Base-by-base conservation (phyloP, 2,888 invertebrate species). In the Pammene fasciana region DNA sequence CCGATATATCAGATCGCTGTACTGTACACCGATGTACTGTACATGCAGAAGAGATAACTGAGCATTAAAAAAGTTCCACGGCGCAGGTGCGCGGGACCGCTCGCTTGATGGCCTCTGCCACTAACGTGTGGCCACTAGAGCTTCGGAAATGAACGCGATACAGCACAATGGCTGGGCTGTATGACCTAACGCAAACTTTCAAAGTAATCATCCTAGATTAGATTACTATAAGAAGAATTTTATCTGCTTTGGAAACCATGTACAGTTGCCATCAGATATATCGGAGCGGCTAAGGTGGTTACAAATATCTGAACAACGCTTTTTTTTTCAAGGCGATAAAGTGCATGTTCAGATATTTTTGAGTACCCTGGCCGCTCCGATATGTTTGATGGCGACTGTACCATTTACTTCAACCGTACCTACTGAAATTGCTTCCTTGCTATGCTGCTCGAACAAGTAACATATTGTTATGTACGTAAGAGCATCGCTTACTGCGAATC, bases 51-150 rank as follows among this genome's bases (percentile, higher is more conserved):
- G 55, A 55, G 56, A 56, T 50, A 57, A 67, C 66, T 41, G 66
- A 41, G 18, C 59, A 34, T 52, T 67, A 67, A 54, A 66, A 62
- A 62, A 56, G 55, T 56, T 48, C 6, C 6, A 13, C 14, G 18
- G 38, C 52, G 43, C 67, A 67, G 67, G 61, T 67, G 67, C 36
- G 18, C 14, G 11, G 34, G 11, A 3, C 38, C 56, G 68, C 50
- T 50, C 48, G 62, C 18, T 68, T 68, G 65, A 68, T 64, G 64
- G 52, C 52, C 43, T 10, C 43, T 43, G 46, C 50, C 43, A 18
- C 10, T 59, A 59, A 65, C 45, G 59, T 65, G 65, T 64, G 65
- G 59, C 59, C 60, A 34, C 16, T 54, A 16, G 38, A 38, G 5
- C 43, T 4, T 55, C 34, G 43, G 36, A 61, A 26, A 48, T 50